Evolutionary conservation across 2,888 invertebrate species (phyloP), one percentile per base, ranked within the genome.

Genomic region (Calliphora vomitoria): DNA sequence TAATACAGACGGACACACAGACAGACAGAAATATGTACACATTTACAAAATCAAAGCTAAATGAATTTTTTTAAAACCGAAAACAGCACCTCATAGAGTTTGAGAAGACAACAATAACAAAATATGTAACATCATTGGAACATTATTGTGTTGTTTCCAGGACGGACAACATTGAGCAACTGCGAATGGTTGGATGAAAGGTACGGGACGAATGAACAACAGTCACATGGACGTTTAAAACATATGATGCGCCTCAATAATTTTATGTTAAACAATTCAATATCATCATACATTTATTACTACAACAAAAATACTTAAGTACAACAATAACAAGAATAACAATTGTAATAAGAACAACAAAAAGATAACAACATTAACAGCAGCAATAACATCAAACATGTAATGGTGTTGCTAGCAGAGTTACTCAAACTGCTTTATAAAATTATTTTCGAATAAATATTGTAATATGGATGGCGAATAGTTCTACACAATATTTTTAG

Each of bases 261-360:
- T 91, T 92, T 92, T 93, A 93, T 93, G 93, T 91, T 93, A 93
- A 93, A 92, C 91, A 93, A 93, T 93, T 92, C 93, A 91, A 88
- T 88, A 82, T 78, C 55, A 89, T 87, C 81, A 86, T 86, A 85
- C 88, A 89, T 85, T 83, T 88, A 85, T 89, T 88, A 86, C 81
- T 85, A 89, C 89, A 87, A 81, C 75, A 74, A 79, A 85, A 79
- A 88, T 82, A 82, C 44, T 68, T 78, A 78, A 82, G 71, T 66
- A 89, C 90, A 87, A 83, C 55, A 84, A 83, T 60, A 82, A 83
- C 86, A 82, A 68, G 66, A 60, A 68, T 41, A 78, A 60, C 71
- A 87, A 58, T 82, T 82, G 66, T 47, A 47, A 82, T 47, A 74
- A 20, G 81, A 79, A 71, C 68, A 74, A 82, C 90, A 50, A 50